Percentiles rank a stretch among this genome's conserved stretches.
These are phyloP conservation scores for Drosophila testacea DNA, from an alignment of 2,888 invertebrate genomes.

Conservation along the genomic window DNA sequence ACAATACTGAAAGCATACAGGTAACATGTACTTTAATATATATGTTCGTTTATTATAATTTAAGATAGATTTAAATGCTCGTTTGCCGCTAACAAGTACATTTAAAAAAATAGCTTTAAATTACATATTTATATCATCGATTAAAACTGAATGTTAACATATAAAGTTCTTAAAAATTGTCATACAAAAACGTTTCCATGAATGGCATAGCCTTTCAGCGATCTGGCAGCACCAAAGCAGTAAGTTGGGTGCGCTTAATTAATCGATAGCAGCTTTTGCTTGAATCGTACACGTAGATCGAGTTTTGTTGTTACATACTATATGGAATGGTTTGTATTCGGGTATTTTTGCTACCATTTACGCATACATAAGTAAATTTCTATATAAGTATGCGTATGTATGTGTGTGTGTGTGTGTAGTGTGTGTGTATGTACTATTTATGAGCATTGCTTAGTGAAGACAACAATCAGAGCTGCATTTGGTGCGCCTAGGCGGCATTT, in stretches of 20 bases:
- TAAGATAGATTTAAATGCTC: too few relatives aligned
- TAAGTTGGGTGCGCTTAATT: conserved; percentile 29
- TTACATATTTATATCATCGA: too few relatives aligned
- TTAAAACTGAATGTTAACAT: too few relatives aligned
- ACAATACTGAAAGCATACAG: too few relatives aligned
- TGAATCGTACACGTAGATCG: conserved; percentile 22
- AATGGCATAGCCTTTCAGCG: background rate
- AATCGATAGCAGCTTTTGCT: conserved; percentile 25
- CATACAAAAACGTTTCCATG: background rate
- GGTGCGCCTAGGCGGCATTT: conserved; percentile 29
- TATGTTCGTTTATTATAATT: too few relatives aligned
- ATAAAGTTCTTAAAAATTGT: too few relatives aligned
- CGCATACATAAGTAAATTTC: background rate
- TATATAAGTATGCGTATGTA: background rate
- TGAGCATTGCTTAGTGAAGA: conserved; percentile 38
- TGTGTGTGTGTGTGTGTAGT: conserved; percentile 1
- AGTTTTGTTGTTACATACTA: conserved; percentile 9
- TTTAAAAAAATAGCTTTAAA: too few relatives aligned
- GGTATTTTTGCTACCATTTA: conserved; percentile 7
- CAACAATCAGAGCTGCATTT: conserved; percentile 44
- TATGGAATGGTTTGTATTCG: conserved; percentile 10
- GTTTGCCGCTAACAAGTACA: too few relatives aligned
- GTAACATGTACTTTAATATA: too few relatives aligned
- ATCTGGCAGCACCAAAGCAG: conserved; percentile 12
- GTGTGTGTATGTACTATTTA: conserved; percentile 8